These are phyloP conservation scores for Araneus ventricosus DNA, from an alignment of 1,140 invertebrate species.

Conservation along the genomic window DNA sequence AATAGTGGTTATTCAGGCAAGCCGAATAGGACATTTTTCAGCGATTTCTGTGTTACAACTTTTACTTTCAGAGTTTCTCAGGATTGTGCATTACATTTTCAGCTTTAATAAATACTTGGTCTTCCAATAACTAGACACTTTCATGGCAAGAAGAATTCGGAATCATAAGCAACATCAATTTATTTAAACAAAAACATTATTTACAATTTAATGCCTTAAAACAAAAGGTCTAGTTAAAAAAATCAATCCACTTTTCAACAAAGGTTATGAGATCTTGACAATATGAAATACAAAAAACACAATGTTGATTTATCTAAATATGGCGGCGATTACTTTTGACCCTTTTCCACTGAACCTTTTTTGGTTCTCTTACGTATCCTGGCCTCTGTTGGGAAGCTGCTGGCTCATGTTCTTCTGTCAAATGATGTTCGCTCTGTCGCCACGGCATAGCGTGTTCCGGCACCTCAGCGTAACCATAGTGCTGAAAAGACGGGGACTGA, in stretches of 20 bases:
- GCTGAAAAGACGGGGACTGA: neutral
- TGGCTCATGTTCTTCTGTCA: neutral
- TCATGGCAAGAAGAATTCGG: neutral
- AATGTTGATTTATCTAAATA: neutral
- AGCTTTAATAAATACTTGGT: too few species aligned
- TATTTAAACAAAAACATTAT: constrained; percentile 5
- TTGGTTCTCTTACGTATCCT: neutral
- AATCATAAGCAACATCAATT: neutral
- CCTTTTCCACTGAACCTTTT: neutral
- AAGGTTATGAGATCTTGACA: neutral
- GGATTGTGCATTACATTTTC: too few species aligned
- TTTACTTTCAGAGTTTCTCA: too few species aligned
- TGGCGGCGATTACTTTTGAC: neutral
- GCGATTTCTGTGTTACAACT: too few species aligned
- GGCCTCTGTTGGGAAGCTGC: neutral
- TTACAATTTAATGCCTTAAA: neutral
- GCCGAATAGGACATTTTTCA: too few species aligned
- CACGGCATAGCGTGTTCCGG: neutral
- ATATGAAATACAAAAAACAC: neutral
- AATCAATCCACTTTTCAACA: too few species aligned
- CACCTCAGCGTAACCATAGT: neutral
- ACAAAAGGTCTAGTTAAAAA: neutral
- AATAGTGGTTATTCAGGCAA: too few species aligned
- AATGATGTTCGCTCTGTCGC: neutral
- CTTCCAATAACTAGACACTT: neutral